A percentile compares a stretch with the other conserved stretches of the same genome.
Evolutionary conservation across 92 coral and sea anemone genomes (phyloP).

Genomic region (Porites evermanni): DNA sequence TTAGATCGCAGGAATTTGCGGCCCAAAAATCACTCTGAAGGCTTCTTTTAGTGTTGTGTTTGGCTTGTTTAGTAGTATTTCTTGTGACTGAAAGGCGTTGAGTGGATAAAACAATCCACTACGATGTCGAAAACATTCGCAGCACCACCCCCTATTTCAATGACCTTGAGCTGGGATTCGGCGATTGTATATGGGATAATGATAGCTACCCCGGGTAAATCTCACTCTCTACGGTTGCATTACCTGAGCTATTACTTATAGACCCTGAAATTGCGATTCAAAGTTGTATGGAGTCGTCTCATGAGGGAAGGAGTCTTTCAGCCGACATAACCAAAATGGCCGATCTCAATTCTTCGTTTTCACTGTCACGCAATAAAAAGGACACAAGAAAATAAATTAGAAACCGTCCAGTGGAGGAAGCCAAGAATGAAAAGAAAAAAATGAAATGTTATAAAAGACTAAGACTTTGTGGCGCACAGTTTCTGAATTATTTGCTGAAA

Average conservation of each 20-base stretch:
- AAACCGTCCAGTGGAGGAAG: no score
- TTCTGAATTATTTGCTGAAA: no score
- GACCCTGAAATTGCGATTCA: no score
- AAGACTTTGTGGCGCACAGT: no score
- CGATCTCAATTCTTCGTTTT: no score
- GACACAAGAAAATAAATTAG: no score
- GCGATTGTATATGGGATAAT: conserved; percentile 1
- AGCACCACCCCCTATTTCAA: conserved; percentile 22
- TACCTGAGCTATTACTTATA: neutral
- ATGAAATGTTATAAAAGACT: no score
- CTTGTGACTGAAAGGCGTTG: neutral
- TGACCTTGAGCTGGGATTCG: conserved; percentile 16
- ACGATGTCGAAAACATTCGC: conserved; percentile 7
- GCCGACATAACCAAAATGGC: no score
- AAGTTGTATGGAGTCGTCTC: no score
- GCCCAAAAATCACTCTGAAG: neutral
- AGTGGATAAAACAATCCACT: conserved; percentile 14
- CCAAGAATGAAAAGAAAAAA: no score
- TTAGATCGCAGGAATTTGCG: neutral
- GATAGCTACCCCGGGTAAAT: neutral
- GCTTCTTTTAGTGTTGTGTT: neutral
- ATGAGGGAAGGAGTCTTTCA: no score
- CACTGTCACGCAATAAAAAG: no score
- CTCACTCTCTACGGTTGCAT: neutral
- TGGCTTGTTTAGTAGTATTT: neutral